These are phyloP conservation scores for Eledona agricola DNA, from an alignment of 2,888 invertebrate species.

Conservation along the genomic window DNA sequence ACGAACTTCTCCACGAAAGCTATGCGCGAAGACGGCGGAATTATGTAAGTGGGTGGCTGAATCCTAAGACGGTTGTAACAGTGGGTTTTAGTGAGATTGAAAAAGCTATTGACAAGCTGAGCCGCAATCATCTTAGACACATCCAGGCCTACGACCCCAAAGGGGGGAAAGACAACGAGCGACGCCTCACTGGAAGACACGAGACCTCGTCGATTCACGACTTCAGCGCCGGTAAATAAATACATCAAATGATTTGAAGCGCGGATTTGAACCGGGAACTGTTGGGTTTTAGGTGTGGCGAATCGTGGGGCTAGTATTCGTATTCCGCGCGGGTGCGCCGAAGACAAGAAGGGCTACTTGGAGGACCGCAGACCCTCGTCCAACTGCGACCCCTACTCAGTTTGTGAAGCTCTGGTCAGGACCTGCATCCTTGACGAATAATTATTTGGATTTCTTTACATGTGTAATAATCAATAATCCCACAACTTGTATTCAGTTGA, in stretches of 20 bases:
- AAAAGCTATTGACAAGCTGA: conserved; percentile 93
- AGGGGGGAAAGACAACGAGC: conserved; percentile 95
- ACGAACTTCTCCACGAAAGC: conserved; percentile 94
- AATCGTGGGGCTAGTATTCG: conserved; percentile 95
- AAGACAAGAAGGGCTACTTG: conserved; percentile 92
- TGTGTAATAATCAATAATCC: too few relatives aligned
- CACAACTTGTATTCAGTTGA: too few relatives aligned
- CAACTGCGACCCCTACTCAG: conserved; percentile 92
- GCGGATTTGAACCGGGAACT: too few relatives aligned
- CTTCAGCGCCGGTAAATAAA: too few relatives aligned
- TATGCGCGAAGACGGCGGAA: conserved; percentile 91
- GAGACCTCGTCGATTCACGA: conserved; percentile 98
- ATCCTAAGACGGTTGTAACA: too few relatives aligned
- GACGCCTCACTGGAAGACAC: conserved; percentile 92
- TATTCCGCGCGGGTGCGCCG: conserved; percentile 90
- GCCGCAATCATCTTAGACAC: conserved; percentile 90
- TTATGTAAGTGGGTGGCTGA: too few relatives aligned
- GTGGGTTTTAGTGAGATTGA: conserved; percentile 79
- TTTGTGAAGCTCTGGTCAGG: conserved; percentile 84
- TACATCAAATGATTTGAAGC: too few relatives aligned
- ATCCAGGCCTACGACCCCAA: conserved; percentile 97
- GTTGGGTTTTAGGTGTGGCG: conserved; percentile 86
- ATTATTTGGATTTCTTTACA: conserved; percentile 1
- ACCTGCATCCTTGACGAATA: conserved; percentile 79
- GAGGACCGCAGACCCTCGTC: conserved; percentile 94